phyloP scores from a whole-genome alignment of 2,113 vertebrate genomes.

The Laticauda colubrina region DNA sequence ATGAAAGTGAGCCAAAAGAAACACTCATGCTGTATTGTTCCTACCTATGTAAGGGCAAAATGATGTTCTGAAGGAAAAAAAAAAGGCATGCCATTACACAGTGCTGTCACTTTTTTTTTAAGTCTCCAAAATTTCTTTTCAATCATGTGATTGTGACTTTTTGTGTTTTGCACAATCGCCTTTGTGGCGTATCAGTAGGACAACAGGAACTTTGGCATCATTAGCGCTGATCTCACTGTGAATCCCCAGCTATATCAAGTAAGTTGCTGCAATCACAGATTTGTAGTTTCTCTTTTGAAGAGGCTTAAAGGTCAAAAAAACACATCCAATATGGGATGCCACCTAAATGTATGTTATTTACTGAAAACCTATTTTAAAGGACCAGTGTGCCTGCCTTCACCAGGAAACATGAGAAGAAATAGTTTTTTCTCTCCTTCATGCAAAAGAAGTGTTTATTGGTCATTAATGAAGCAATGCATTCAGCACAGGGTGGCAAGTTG shows the following conservation, averaged over 20 bases:
- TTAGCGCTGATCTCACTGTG: slow-evolving; percentile 10
- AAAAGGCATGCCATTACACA: not conserved
- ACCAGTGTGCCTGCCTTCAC: not conserved
- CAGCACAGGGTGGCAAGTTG: not conserved
- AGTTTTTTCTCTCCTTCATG: not conserved
- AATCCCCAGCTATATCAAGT: not conserved
- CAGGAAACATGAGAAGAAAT: not conserved
- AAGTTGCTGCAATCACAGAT: not conserved
- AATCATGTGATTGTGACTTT: not conserved
- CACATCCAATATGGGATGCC: not conserved
- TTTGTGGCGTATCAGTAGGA: not conserved
- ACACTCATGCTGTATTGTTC: not conserved
- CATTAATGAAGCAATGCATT: not conserved
- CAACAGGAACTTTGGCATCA: not conserved
- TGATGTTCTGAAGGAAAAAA: not conserved
- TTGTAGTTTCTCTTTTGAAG: not conserved
- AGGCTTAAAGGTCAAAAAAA: not conserved
- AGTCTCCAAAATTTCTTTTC: not conserved
- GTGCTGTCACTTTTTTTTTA: not conserved
- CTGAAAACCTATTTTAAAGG: not conserved
- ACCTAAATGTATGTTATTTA: not conserved
- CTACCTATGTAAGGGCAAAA: not conserved
- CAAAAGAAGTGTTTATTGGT: not conserved
- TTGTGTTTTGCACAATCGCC: not conserved
- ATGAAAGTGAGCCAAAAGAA: not conserved